phyloP scores from a whole-genome alignment of 1,140 invertebrate genomes.

The Monochamus saltuarius region DNA sequence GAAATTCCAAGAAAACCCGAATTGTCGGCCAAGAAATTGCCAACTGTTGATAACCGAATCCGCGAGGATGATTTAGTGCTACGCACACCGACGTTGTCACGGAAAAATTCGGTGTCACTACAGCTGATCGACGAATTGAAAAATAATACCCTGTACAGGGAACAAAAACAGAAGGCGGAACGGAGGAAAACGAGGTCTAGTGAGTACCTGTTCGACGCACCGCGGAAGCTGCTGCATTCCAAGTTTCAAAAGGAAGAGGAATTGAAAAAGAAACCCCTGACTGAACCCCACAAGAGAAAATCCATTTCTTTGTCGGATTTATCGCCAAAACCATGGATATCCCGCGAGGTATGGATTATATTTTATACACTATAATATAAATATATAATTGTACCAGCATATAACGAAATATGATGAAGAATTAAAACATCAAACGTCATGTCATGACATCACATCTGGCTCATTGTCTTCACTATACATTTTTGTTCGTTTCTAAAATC shows the following conservation, averaged over 20 bases:
- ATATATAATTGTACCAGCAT: too few species aligned
- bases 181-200: slow-evolving; percentile 6
- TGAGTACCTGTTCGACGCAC: not conserved
- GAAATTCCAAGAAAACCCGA: not conserved
- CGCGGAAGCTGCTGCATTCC: too few species aligned
- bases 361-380: too few species aligned
- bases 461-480: too few species aligned
- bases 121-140: slow-evolving; percentile 7
- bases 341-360: too few species aligned
- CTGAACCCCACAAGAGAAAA: slow-evolving; percentile 4
- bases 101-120: not conserved
- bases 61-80: not conserved
- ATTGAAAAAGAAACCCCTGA: not conserved
- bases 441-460: too few species aligned
- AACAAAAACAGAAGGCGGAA: slow-evolving; percentile 4
- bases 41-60: not conserved
- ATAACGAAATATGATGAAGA: too few species aligned
- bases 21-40: not conserved
- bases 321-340: too few species aligned
- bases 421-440: too few species aligned
- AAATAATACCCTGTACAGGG: slow-evolving; percentile 3
- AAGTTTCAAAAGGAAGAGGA: not conserved
- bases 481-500: too few species aligned
- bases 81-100: not conserved
- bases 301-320: slow-evolving; percentile 10